Evolutionary conservation across 2,797 vertebrate genomes (phyloP).

Genomic region (Octomys mimax): DNA sequence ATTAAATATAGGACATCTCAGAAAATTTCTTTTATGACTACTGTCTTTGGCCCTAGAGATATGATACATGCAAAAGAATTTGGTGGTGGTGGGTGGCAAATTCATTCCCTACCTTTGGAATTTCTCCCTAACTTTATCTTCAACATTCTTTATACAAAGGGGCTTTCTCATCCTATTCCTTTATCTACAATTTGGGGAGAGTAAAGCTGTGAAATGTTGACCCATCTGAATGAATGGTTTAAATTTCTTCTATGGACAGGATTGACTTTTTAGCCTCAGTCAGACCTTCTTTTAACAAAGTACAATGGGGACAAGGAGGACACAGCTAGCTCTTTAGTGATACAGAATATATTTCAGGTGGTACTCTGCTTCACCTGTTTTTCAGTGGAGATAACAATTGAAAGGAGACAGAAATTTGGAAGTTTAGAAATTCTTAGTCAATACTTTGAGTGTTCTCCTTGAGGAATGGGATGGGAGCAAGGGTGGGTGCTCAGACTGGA

Average conservation of each 20-base stretch:
- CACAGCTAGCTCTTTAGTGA: constrained; percentile 42
- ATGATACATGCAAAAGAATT: not conserved
- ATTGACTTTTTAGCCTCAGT: not conserved
- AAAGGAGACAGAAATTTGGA: not conserved
- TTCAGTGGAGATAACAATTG: not conserved
- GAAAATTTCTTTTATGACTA: not conserved
- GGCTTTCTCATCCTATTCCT: not conserved
- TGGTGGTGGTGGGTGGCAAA: not conserved
- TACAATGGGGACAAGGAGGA: not conserved
- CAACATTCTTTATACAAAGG: not conserved
- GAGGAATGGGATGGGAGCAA: not conserved
- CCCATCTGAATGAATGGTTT: not conserved
- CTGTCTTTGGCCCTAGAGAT: not conserved
- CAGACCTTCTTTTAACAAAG: not conserved
- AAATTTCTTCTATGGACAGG: not conserved
- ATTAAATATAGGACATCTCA: not conserved
- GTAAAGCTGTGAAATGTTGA: not conserved
- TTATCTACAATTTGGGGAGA: not conserved
- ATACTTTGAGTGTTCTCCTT: not conserved
- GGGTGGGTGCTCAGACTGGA: not conserved
- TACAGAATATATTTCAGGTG: constrained; percentile 48
- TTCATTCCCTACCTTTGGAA: not conserved
- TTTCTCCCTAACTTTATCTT: not conserved
- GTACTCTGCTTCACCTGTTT: not conserved
- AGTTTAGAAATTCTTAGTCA: not conserved